Base-by-base conservation (phyloP, 2,113 vertebrate genomes). In the Pseudorectes ferrugineus region DNA sequence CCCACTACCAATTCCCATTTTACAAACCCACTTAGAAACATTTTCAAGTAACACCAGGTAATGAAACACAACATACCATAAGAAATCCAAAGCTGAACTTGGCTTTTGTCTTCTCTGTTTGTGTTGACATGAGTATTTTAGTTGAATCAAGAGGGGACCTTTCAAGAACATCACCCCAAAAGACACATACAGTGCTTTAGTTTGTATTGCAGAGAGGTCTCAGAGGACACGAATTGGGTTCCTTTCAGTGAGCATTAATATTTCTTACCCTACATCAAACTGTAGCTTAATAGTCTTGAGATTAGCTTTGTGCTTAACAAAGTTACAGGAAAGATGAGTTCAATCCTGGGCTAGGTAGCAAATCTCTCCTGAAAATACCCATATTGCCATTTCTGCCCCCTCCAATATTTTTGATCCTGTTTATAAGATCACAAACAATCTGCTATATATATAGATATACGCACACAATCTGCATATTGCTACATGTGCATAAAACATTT, bases 91-190 rank as follows among this genome's bases (percentile, higher is more conserved):
- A 91, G n/a, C 15, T 58, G 63, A 83, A 78, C 14, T 74, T 75
- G 20, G 24, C 19, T 81, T 81, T 3, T 2, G 22, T 71, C 40
- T 51, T 91, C 57, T 83, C 26, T 68, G 29, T 54, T 70, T 77
- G 17, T 61, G 9, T 29, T 0, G 0, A 45, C 11, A 0, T 17
- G 66, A 36, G 13, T 31, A 24, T 35, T 86, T 67, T 5, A 58
- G 8, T n/a, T 79, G 25, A 79, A n/a, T 31, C 17, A 54, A 15
- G 40, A 28, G 36, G 36, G 36, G 36, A 38, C 36, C 36, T 38
- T 38, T 38, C 8, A 38, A 38, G 40, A 40, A 40, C 40, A 40
- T 40, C 40, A 40, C 54, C 21, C 19, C 28, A 29, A 26, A 65
- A 74, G 31, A 71, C 25, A 31, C 11, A 18, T 31, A 57, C 3